A percentile compares a stretch with the other conserved stretches of the same genome.
These are phyloP conservation scores for Lithobates sylvaticus DNA, from an alignment of 2,797 vertebrate genomes.

Conservation along the genomic window DNA sequence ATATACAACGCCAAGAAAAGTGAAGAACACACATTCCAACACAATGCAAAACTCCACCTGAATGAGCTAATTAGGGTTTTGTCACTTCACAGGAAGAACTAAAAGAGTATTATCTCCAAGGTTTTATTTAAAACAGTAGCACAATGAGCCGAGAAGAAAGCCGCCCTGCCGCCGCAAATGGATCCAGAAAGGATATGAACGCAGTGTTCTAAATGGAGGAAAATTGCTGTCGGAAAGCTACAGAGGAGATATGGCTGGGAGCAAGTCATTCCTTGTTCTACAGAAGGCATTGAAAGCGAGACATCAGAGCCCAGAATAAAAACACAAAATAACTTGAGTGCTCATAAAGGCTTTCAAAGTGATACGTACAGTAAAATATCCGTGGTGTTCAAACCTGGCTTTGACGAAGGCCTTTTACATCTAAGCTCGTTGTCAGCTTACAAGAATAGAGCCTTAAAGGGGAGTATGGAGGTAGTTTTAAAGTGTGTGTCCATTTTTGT, in stretches of 20 bases:
- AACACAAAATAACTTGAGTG: not conserved
- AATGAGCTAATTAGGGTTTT: constrained; percentile 18
- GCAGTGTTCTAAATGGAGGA: constrained; percentile 14
- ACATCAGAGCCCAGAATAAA: not conserved
- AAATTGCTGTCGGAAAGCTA: constrained; percentile 27
- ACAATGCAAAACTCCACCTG: not conserved
- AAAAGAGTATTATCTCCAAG: constrained; percentile 22
- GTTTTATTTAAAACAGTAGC: constrained; percentile 10
- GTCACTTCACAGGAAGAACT: constrained; percentile 14
- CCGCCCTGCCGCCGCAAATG: not conserved
- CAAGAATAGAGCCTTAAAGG: not conserved
- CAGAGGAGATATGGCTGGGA: constrained; percentile 3
- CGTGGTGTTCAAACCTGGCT: not conserved
- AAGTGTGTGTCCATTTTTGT: not conserved
- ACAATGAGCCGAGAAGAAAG: not conserved
- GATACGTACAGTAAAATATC: not conserved
- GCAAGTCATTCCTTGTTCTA: constrained; percentile 4
- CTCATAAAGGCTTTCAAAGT: not conserved
- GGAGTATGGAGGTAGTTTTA: not conserved
- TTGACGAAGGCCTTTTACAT: not conserved
- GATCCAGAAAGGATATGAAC: not conserved
- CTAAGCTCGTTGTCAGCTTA: not conserved
- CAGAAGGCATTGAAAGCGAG: not conserved
- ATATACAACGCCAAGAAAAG: not conserved
- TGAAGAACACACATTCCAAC: not conserved